Percentiles rank a stretch among this genome's conserved stretches.
Evolutionary conservation across 2,113 vertebrate species (phyloP).

Genomic region (Triplophysa rosa): DNA sequence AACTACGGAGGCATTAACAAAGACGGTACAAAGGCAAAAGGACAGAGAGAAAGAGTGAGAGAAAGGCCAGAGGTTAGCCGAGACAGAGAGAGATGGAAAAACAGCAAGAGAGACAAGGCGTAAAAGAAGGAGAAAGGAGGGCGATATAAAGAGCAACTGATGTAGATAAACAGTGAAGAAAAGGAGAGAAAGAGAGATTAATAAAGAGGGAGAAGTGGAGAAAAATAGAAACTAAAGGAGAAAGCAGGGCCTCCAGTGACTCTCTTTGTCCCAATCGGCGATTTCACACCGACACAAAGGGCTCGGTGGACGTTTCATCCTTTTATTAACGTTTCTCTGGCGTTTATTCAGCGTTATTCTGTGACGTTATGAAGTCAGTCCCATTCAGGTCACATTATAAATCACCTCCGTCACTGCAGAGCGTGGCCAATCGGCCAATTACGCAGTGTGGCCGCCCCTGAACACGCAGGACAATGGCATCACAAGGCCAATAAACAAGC

Average conservation of each 20-base stretch:
- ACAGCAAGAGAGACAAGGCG: conserved; percentile 38
- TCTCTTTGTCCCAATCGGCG: conserved; percentile 71
- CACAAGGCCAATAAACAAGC: conserved; percentile 99
- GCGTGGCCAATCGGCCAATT: conserved; percentile 99
- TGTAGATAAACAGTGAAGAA: conserved; percentile 58
- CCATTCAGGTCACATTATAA: conserved; percentile 99
- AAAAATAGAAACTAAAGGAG: conserved; percentile 59
- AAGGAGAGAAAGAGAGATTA: conserved; percentile 57
- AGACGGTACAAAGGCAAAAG: conserved; percentile 57
- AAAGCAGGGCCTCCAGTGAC: conserved; percentile 68
- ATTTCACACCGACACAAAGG: conserved; percentile 97
- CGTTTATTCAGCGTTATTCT: conserved; percentile 82
- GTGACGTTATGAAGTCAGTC: conserved; percentile 85
- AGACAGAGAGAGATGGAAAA: conserved; percentile 48
- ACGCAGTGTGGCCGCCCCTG: conserved; percentile 81
- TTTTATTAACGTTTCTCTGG: conserved; percentile 94
- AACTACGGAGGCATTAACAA: conserved; percentile 49
- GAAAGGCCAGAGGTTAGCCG: conserved; percentile 43
- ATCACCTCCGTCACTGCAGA: conserved; percentile 95
- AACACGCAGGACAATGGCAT: conserved; percentile 99
- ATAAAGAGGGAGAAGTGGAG: conserved; percentile 58
- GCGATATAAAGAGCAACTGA: conserved; percentile 48
- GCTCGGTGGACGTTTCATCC: conserved; percentile 95
- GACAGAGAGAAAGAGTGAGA: conserved; percentile 48
- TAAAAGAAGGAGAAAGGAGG: conserved; percentile 47